Evolutionary conservation across 2,113 vertebrate genomes (phyloP).

Genomic region (Vulpes ferrilata): DNA sequence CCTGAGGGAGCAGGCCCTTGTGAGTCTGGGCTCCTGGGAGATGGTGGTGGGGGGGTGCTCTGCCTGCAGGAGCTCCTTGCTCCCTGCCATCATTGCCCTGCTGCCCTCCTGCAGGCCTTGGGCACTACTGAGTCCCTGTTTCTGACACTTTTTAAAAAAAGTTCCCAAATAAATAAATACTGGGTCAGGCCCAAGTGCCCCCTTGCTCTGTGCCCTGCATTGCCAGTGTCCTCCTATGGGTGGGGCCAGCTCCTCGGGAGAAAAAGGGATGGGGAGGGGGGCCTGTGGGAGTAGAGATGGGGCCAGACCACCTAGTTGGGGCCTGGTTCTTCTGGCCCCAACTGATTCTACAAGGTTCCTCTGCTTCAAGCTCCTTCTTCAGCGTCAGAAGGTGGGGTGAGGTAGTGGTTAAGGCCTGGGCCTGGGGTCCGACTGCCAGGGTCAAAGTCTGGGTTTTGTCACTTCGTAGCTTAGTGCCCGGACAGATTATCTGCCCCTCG

Average conservation of each 20-base stretch:
- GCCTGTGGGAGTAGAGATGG: too few relatives aligned
- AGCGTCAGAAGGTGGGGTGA: not conserved
- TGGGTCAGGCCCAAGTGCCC: not conserved
- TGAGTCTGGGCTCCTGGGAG: not conserved
- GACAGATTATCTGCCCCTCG: not conserved
- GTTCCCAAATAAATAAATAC: not conserved
- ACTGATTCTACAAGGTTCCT: not conserved
- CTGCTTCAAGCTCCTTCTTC: not conserved
- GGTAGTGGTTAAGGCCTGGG: not conserved
- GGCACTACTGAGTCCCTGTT: not conserved
- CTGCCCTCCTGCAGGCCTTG: not conserved
- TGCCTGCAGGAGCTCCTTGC: not conserved
- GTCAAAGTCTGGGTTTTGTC: not conserved
- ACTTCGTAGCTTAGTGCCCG: not conserved
- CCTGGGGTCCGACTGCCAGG: not conserved
- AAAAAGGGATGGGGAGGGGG: not conserved
- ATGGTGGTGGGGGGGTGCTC: not conserved
- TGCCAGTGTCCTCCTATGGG: not conserved
- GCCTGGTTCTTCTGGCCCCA: not conserved
- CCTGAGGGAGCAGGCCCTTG: not conserved
- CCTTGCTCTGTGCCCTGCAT: not conserved
- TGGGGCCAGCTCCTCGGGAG: not conserved
- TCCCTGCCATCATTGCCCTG: too few relatives aligned
- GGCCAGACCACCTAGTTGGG: not conserved
- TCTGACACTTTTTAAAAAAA: not conserved